A percentile compares a stretch with the other conserved stretches of the same genome.
phyloP scores from a whole-genome alignment of 2,113 vertebrate species.

The Rhinolophus ferrumequinum region DNA sequence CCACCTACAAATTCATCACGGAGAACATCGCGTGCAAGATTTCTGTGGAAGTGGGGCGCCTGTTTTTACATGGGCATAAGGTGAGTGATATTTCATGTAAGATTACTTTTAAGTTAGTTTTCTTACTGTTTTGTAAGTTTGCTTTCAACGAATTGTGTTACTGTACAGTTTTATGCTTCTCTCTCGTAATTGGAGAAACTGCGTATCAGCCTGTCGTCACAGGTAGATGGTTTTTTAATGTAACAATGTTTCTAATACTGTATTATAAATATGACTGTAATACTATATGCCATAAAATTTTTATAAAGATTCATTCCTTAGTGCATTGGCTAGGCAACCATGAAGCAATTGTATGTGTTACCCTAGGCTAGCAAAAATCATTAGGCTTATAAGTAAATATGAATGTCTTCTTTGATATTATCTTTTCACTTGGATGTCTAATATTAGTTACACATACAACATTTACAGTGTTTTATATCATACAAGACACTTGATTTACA shows the following conservation, averaged over 20 bases:
- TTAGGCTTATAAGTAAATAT: rapidly evolving
- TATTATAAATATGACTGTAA: background rate
- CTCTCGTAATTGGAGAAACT: background rate
- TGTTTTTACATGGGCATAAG: background rate
- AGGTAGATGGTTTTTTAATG: background rate
- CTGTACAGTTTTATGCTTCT: background rate
- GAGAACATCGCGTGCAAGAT: background rate
- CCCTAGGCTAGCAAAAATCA: too few relatives aligned
- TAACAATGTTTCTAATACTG: background rate
- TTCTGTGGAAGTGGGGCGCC: background rate
- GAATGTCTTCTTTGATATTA: background rate
- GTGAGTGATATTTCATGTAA: background rate
- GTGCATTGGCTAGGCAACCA: background rate
- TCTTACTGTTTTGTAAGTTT: too few relatives aligned
- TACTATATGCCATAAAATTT: background rate
- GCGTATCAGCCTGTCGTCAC: background rate
- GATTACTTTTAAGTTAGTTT: background rate
- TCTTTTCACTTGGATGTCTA: background rate
- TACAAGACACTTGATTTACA: background rate
- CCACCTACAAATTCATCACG: too few relatives aligned
- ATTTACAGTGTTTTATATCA: background rate
- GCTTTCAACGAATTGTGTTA: too few relatives aligned
- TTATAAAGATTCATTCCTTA: background rate
- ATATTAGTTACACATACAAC: background rate
- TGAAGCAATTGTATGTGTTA: too few relatives aligned